Percentiles rank a stretch among this genome's conserved stretches.
Evolutionary conservation across 1,140 invertebrate genomes (phyloP).

Genomic region (Cyphomyrmex costatus): DNA sequence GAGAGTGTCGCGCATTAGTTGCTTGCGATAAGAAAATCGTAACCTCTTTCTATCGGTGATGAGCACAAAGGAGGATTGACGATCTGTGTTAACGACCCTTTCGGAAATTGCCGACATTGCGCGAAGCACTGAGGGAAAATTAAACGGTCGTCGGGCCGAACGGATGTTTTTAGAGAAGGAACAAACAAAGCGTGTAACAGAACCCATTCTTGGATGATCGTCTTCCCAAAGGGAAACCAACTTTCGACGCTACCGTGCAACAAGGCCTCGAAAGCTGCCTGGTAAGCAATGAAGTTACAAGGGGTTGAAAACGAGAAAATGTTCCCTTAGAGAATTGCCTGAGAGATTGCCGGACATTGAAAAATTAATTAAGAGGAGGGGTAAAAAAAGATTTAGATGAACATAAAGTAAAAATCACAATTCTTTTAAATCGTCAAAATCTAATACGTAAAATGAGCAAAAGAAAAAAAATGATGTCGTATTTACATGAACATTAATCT

Average conservation of each 20-base stretch:
- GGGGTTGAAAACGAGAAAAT: conserved; percentile 24
- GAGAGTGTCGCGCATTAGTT: conserved; percentile 21
- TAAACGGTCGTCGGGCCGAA: conserved; percentile 16
- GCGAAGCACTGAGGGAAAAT: conserved; percentile 23
- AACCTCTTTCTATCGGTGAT: not conserved
- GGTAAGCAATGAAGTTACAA: conserved; percentile 30
- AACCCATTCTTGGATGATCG: conserved; percentile 10
- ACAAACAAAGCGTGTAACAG: conserved; percentile 45
- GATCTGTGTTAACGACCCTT: conserved; percentile 42
- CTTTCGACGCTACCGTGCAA: conserved; percentile 4
- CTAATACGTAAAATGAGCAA: not conserved
- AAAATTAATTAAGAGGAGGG: conserved; percentile 25
- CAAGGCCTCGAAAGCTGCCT: conserved; percentile 38
- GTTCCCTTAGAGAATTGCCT: not conserved
- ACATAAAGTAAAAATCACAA: not conserved
- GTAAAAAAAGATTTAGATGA: not conserved
- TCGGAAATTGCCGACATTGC: conserved; percentile 51
- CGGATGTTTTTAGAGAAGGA: conserved; percentile 18
- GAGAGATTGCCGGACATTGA: conserved; percentile 8
- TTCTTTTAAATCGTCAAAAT: not conserved
- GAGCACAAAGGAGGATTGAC: conserved; percentile 36
- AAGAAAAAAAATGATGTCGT: not conserved
- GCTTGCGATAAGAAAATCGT: conserved; percentile 29
- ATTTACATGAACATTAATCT: not conserved
- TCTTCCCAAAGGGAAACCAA: not conserved